Conservation (phyloP, 2,797 vertebrate genomes). For the Gouania willdenowi region DNA sequence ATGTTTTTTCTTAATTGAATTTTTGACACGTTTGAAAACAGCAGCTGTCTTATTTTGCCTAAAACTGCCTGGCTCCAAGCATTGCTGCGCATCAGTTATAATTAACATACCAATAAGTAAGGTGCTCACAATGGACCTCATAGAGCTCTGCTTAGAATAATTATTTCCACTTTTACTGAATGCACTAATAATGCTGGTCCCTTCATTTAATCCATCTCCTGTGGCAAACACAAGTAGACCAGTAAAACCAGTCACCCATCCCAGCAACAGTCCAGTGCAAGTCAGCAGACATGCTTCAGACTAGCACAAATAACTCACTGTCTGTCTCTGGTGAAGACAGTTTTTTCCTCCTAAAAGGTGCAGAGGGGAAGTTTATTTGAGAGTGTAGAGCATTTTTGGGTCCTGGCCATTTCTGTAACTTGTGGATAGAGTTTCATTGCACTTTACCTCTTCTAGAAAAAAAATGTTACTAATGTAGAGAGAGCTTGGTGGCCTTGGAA, state of each 20-base stretch:
- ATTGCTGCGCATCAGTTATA: no score
- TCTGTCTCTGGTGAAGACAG: slow-evolving; percentile 56
- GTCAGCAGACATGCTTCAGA: slow-evolving; percentile 55
- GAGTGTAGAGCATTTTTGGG: slow-evolving; percentile 67
- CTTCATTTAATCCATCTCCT: slow-evolving; percentile 23
- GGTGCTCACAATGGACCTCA: slow-evolving; percentile 13
- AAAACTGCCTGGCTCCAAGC: no score
- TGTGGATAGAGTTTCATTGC: slow-evolving; percentile 62
- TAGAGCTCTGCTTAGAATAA: slow-evolving; percentile 32
- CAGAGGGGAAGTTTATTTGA: slow-evolving; percentile 54
- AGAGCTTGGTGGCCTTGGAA: slow-evolving; percentile 37
- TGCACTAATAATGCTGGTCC: slow-evolving; percentile 29
- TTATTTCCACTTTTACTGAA: slow-evolving; percentile 35
- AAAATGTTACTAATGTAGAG: slow-evolving; percentile 44
- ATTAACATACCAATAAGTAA: no score
- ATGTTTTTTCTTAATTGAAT: no score
- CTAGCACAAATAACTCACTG: slow-evolving; percentile 67
- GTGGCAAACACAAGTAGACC: slow-evolving; percentile 45
- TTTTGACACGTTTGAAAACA: no score
- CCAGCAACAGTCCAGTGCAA: slow-evolving; percentile 59
- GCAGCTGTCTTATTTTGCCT: no score
- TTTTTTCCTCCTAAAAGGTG: slow-evolving; percentile 43
- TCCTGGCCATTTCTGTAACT: slow-evolving; percentile 60
- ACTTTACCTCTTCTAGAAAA: slow-evolving; percentile 49
- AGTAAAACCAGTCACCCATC: slow-evolving; percentile 74